A percentile compares a stretch with the other conserved stretches of the same genome.
Conservation (phyloP, 35 echinoderm and acorn worm genomes). For the Apostichopus japonicus region DNA sequence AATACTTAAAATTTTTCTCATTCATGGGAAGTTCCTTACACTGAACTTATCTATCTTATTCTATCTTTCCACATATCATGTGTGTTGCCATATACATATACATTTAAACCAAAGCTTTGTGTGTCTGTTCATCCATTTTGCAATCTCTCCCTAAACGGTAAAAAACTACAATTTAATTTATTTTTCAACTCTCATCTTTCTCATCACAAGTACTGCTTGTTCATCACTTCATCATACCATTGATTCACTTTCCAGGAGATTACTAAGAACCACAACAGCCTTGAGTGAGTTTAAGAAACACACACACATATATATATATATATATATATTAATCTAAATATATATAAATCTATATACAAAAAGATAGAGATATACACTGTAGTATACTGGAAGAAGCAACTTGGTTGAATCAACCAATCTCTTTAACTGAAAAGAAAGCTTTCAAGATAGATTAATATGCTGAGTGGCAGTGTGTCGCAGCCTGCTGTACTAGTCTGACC, state of each 20-base stretch:
- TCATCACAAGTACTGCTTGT: conserved; percentile 15
- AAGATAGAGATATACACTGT: background rate
- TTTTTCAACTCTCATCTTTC: background rate
- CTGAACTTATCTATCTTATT: no score
- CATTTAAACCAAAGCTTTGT: no score
- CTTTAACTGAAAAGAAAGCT: conserved; percentile 29
- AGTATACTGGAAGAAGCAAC: conserved; percentile 5
- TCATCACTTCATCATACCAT: conserved; percentile 17
- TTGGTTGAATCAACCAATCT: conserved; percentile 44
- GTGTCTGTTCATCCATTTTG: no score
- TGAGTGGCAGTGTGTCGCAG: conserved; percentile 13
- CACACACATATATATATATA: no score
- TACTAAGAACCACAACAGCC: conserved; percentile 2
- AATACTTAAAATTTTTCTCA: no score
- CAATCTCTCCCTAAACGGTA: background rate
- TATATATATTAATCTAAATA: no score
- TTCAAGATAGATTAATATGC: conserved; percentile 44
- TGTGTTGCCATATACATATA: no score
- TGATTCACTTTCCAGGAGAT: conserved; percentile 22
- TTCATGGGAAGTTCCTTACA: no score
- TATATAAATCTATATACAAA: no score
- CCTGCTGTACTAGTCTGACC: conserved; percentile 5
- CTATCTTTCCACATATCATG: no score
- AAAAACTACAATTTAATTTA: conserved; percentile 12
- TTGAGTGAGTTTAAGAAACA: conserved; percentile 1